Percentiles rank a stretch among this genome's conserved stretches.
Conservation (phyloP, 1,140 invertebrate species). For the Antheraea pernyi region DNA sequence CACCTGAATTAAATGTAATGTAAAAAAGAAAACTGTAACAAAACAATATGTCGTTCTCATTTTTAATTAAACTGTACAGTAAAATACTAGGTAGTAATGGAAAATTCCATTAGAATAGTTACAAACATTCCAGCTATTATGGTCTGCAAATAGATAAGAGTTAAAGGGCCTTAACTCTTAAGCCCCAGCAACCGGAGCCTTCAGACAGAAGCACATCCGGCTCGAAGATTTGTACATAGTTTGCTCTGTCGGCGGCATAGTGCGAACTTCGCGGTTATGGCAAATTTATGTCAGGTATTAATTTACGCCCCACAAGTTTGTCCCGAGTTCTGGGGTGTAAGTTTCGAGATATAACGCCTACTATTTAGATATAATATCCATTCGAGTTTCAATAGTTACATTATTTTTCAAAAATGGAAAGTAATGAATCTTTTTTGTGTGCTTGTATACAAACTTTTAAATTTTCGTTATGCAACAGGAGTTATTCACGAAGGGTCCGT, state of each 20-base stretch:
- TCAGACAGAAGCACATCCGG: constrained; percentile 54
- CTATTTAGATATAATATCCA: constrained; percentile 72
- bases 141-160: constrained; percentile 69
- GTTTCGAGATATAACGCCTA: constrained; percentile 56
- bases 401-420: neutral
- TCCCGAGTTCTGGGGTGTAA: constrained; percentile 49
- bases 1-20: too few relatives aligned
- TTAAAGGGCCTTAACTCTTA: constrained; percentile 37
- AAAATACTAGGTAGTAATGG: neutral
- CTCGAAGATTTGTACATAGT: constrained; percentile 65
- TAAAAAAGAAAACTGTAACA: too few relatives aligned
- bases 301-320: constrained; percentile 71
- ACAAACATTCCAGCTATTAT: constrained; percentile 41
- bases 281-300: constrained; percentile 78
- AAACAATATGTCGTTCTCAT: too few relatives aligned
- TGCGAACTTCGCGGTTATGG: constrained; percentile 65
- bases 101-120: neutral
- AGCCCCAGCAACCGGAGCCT: constrained; percentile 57
- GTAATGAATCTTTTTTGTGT: too few relatives aligned
- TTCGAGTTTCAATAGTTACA: constrained; percentile 45
- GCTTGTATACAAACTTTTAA: too few relatives aligned
- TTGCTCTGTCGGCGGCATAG: constrained; percentile 39
- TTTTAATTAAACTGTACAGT: too few relatives aligned
- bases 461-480: too few relatives aligned
- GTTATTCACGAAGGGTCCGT: too few relatives aligned